These are phyloP conservation scores for Halichondria panicea DNA, from an alignment of 37 sponge, comb jelly and placozoan species.

Conservation along the genomic window DNA sequence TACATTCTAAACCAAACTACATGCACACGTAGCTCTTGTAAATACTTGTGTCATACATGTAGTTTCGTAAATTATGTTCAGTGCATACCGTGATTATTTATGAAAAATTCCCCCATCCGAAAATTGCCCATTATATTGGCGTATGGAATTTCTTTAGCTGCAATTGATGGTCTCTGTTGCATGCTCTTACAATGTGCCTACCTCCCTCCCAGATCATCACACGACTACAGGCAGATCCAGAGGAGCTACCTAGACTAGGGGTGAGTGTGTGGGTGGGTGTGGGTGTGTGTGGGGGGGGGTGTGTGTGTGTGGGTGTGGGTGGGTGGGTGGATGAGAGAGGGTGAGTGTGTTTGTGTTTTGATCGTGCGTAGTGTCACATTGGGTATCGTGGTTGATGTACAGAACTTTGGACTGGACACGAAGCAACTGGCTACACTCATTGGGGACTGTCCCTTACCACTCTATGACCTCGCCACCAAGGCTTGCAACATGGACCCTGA, in stretches of 20 bases:
- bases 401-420: conserved; percentile 80
- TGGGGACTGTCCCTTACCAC: conserved; percentile 58
- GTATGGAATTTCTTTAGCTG: too few relatives aligned
- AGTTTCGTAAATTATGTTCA: too few relatives aligned
- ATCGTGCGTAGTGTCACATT: neutral
- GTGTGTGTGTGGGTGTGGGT: neutral
- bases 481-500: conserved; percentile 60
- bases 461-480: conserved; percentile 68
- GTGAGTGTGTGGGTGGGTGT: conserved; percentile 9
- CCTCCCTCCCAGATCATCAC: conserved; percentile 66
- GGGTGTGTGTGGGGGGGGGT: neutral
- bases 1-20: neutral
- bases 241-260: conserved; percentile 68
- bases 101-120: too few relatives aligned
- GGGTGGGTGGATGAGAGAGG: neutral
- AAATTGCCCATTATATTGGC: too few relatives aligned
- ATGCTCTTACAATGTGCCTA: conserved; percentile 1
- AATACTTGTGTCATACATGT: neutral
- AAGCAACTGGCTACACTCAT: conserved; percentile 39
- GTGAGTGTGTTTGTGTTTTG: neutral
- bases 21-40: neutral
- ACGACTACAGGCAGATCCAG: conserved; percentile 87
- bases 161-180: neutral
- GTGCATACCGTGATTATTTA: too few relatives aligned
- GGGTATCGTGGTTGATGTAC: neutral